A percentile compares a stretch with the other conserved stretches of the same genome.
These are phyloP conservation scores for Chrysopa pallens DNA, from an alignment of 1,140 invertebrate genomes.

Conservation along the genomic window DNA sequence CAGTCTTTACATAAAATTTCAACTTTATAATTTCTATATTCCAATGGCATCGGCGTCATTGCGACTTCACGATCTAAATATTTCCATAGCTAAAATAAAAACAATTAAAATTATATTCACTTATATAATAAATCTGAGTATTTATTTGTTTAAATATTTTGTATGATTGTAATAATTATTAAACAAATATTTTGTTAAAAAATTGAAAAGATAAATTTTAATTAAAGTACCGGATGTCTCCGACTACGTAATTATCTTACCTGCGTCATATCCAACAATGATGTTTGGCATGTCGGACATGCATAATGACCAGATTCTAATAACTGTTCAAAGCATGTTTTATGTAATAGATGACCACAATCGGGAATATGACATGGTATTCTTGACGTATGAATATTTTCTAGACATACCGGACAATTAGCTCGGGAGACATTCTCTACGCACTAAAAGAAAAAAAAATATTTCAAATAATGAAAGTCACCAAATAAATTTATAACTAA, in stretches of 20 bases:
- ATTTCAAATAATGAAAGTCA: too few relatives aligned
- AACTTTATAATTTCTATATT: slow-evolving; percentile 58
- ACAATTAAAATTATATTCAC: slow-evolving; percentile 1
- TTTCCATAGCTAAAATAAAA: slow-evolving; percentile 43
- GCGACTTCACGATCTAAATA: slow-evolving; percentile 63
- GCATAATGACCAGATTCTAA: slow-evolving; percentile 61
- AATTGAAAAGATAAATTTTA: too few relatives aligned
- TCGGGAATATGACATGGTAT: slow-evolving; percentile 71
- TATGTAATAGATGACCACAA: slow-evolving; percentile 70
- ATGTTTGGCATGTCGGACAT: slow-evolving; percentile 72
- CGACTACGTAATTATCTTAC: slow-evolving; percentile 12
- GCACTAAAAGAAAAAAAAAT: slow-evolving; percentile 36
- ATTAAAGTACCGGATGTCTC: too few relatives aligned
- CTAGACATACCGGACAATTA: slow-evolving; percentile 73
- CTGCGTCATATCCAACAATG: slow-evolving; percentile 64
- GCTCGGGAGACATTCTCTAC: slow-evolving; percentile 71
- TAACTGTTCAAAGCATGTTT: slow-evolving; percentile 62
- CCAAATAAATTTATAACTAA: too few relatives aligned
- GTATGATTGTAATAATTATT: too few relatives aligned
- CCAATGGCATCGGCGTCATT: slow-evolving; percentile 61
- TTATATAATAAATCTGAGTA: neutral
- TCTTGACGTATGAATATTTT: slow-evolving; percentile 76
- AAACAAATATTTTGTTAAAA: too few relatives aligned
- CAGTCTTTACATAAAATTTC: slow-evolving; percentile 77
- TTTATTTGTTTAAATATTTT: too few relatives aligned